These are phyloP conservation scores for Girardinichthys multiradiatus DNA, from an alignment of 2,113 vertebrate species.

Conservation along the genomic window DNA sequence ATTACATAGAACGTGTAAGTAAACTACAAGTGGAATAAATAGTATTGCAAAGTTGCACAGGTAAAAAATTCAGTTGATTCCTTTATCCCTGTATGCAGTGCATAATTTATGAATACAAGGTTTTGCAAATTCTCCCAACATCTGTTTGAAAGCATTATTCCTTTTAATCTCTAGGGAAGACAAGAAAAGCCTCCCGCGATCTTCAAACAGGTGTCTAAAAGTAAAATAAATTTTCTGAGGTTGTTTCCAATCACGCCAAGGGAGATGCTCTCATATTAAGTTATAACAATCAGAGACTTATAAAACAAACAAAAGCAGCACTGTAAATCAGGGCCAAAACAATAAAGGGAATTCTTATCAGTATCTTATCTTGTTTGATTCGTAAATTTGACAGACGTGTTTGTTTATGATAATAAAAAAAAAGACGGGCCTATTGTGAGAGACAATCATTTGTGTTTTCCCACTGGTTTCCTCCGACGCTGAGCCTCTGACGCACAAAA, in stretches of 20 bases:
- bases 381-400: conserved; percentile 64
- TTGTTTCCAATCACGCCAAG: conserved; percentile 67
- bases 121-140: conserved; percentile 46
- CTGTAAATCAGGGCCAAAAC: conserved; percentile 47
- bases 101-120: conserved; percentile 58
- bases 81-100: conserved; percentile 7
- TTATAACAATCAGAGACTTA: conserved; percentile 41
- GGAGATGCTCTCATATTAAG: conserved; percentile 69
- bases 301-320: conserved; percentile 48
- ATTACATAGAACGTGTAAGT: background rate
- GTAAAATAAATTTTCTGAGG: conserved; percentile 59
- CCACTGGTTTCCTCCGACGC: conserved; percentile 65
- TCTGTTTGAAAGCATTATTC: conserved; percentile 61
- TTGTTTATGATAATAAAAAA: conserved; percentile 6
- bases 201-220: conserved; percentile 61
- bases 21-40: conserved; percentile 58
- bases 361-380: conserved; percentile 51
- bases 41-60: conserved; percentile 41
- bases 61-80: conserved; percentile 47
- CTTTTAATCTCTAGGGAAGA: conserved; percentile 55
- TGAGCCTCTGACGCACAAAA: conserved; percentile 75
- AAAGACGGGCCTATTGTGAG: conserved; percentile 57
- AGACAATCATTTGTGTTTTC: conserved; percentile 71
- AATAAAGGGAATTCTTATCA: conserved; percentile 52
- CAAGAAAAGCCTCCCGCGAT: conserved; percentile 55